Conservation (phyloP, 2,888 invertebrate species). For the Teleogryllus oceanicus region DNA sequence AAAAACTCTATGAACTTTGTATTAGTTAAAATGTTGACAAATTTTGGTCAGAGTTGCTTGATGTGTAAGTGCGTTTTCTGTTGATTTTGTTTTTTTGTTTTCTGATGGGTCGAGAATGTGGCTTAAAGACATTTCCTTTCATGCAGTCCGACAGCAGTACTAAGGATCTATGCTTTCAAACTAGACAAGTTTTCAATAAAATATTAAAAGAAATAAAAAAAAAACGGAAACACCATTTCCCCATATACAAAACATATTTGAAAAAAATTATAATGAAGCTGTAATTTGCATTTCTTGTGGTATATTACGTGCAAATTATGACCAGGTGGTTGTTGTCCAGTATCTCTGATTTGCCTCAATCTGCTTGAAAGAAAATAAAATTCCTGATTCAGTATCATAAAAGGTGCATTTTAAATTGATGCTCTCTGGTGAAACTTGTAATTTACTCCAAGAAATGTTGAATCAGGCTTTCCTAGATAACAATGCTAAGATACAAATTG, state of each 20-base stretch:
- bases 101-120: slow-evolving; percentile 18
- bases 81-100: slow-evolving; percentile 23
- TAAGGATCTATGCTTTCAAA: slow-evolving; percentile 30
- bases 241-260: slow-evolving; percentile 5
- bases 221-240: slow-evolving; percentile 22
- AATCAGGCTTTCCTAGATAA: not conserved
- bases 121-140: slow-evolving; percentile 26
- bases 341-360: not conserved
- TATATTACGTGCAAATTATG: slow-evolving; percentile 2
- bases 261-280: slow-evolving; percentile 23
- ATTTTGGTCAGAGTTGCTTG: slow-evolving; percentile 18
- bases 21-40: not conserved
- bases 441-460: not conserved
- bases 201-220: slow-evolving; percentile 21
- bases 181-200: slow-evolving; percentile 22
- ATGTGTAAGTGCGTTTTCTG: slow-evolving; percentile 25
- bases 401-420: too few relatives aligned
- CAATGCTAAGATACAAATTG: not conserved
- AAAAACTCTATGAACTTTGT: not conserved
- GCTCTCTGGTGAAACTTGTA: not conserved
- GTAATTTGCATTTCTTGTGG: slow-evolving; percentile 25
- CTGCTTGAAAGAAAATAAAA: too few relatives aligned
- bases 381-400: too few relatives aligned
- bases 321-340: not conserved
- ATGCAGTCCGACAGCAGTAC: slow-evolving; percentile 20